These are phyloP conservation scores for Porites rus DNA, from an alignment of 92 coral and sea anemone genomes.

Conservation along the genomic window DNA sequence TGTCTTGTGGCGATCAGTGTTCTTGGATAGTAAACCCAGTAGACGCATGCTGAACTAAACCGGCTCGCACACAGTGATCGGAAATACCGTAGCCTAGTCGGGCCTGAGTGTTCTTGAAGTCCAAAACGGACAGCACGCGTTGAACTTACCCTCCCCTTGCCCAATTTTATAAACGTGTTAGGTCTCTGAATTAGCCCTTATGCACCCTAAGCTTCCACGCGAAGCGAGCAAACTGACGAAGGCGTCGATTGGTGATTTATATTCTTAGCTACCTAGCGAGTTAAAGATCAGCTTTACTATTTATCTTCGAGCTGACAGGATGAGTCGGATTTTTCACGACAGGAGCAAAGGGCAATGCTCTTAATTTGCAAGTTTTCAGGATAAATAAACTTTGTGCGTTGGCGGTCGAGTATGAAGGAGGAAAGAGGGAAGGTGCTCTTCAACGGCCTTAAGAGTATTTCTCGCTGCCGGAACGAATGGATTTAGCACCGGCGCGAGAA, in stretches of 20 bases:
- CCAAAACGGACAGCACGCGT: not conserved
- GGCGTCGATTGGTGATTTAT: not conserved
- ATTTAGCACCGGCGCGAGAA: not conserved
- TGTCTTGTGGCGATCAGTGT: not conserved
- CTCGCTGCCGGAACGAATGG: not conserved
- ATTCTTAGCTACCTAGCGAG: not conserved
- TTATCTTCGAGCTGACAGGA: constrained; percentile 60
- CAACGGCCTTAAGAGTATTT: not conserved
- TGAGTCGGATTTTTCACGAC: constrained; percentile 48
- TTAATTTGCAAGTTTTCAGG: constrained; percentile 23
- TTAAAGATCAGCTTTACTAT: constrained; percentile 34
- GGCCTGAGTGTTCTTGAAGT: not conserved
- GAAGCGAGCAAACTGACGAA: not conserved
- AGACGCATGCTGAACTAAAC: not conserved
- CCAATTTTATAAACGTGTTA: too few species aligned
- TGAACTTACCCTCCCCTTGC: not conserved
- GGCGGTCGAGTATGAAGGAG: constrained; percentile 1
- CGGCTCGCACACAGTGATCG: not conserved
- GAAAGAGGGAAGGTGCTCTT: not conserved
- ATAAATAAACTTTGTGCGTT: not conserved
- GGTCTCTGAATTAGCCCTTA: too few species aligned
- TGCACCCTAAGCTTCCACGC: not conserved
- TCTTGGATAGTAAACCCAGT: too few species aligned
- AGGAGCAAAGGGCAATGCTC: constrained; percentile 46
- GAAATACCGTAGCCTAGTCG: not conserved